Evolutionary conservation across 1,140 invertebrate genomes (phyloP).

Genomic region (Cepaea nemoralis): DNA sequence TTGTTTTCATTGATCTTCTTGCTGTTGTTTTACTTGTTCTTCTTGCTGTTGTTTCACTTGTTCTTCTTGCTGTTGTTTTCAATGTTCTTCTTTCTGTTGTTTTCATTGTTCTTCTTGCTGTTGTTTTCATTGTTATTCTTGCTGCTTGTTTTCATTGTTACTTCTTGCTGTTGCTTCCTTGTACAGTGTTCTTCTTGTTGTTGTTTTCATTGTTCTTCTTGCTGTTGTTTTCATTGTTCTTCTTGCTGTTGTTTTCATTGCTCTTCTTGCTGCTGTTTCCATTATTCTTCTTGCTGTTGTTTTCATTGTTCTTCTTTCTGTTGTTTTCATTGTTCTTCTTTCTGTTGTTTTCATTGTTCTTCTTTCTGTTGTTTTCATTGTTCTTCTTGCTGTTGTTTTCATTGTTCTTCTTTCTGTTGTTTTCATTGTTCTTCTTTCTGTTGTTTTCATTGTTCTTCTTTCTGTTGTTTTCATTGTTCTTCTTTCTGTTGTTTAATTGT

Average conservation of each 20-base stretch:
- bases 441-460: background rate
- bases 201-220: slow-evolving; percentile 14
- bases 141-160: background rate
- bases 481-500: background rate
- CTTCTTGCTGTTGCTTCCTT: slow-evolving; percentile 3
- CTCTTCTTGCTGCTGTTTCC: background rate
- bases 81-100: background rate
- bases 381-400: background rate
- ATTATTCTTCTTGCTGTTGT: background rate
- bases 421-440: background rate
- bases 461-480: background rate
- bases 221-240: background rate
- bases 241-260: background rate
- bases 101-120: background rate
- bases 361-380: background rate
- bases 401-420: background rate
- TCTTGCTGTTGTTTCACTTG: background rate
- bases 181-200: slow-evolving; percentile 8
- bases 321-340: background rate
- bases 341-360: background rate
- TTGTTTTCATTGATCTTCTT: background rate
- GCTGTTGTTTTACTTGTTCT: background rate
- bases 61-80: background rate
- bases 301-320: background rate
- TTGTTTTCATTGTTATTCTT: background rate